Conservation (phyloP, 2,888 invertebrate genomes). For the Cetonia aurata region DNA sequence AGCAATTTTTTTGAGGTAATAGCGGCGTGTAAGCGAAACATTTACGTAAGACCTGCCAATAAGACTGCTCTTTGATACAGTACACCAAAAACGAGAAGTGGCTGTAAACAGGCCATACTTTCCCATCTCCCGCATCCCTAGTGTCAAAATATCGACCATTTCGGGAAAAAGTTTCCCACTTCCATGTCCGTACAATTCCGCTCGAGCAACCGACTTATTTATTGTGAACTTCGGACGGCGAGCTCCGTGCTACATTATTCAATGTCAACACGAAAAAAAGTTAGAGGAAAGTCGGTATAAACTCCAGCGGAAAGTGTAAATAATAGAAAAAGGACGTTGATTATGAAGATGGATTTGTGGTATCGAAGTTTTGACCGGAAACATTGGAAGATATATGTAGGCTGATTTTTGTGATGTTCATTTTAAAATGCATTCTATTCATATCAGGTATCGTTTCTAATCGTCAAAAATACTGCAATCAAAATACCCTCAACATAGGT, state of each 20-base stretch:
- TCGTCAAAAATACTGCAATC: too few relatives aligned
- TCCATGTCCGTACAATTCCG: background rate
- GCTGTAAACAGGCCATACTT: slow-evolving; percentile 25
- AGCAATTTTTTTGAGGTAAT: too few relatives aligned
- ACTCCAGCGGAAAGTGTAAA: slow-evolving; percentile 13
- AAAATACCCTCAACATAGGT: too few relatives aligned
- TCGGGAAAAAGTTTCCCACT: slow-evolving; percentile 8
- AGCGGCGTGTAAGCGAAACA: background rate
- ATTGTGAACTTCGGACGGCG: slow-evolving; percentile 21
- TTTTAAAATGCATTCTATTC: too few relatives aligned
- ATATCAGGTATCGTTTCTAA: too few relatives aligned
- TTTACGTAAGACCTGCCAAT: slow-evolving; percentile 19
- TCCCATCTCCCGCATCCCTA: slow-evolving; percentile 8
- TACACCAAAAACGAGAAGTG: slow-evolving; percentile 7
- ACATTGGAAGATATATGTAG: too few relatives aligned
- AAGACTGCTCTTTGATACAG: slow-evolving; percentile 10
- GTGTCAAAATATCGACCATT: slow-evolving; percentile 30
- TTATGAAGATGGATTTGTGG: slow-evolving; percentile 22
- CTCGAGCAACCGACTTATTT: slow-evolving; percentile 9
- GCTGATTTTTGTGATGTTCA: too few relatives aligned
- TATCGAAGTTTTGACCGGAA: background rate
- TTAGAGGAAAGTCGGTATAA: slow-evolving; percentile 2
- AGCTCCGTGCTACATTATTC: slow-evolving; percentile 27
- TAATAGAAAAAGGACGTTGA: background rate
- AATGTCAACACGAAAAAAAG: slow-evolving; percentile 23